A percentile compares a stretch with the other conserved stretches of the same genome.
Conservation (phyloP, 1,140 invertebrate species). For the Pteromalus puparum region DNA sequence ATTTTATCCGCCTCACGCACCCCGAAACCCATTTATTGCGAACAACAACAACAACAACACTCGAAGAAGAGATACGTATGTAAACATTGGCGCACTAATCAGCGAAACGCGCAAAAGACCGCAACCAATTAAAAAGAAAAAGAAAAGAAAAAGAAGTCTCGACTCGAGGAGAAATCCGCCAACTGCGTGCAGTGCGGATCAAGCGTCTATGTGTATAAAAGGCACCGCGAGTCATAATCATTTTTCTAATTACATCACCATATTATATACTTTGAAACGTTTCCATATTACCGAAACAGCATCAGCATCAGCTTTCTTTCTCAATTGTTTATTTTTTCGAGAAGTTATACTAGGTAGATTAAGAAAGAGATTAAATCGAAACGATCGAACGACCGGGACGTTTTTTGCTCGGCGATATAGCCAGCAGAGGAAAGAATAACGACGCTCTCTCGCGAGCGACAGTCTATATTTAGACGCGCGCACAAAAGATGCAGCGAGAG, state of each 20-base stretch:
- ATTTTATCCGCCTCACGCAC: too few species aligned
- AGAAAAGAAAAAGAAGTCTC: not conserved
- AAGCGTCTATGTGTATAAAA: not conserved
- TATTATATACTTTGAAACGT: not conserved
- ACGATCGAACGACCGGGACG: not conserved
- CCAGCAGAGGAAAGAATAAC: not conserved
- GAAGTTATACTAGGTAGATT: not conserved
- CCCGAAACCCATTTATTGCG: too few species aligned
- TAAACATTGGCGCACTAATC: not conserved
- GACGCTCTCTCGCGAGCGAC: not conserved
- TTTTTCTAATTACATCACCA: constrained; percentile 32
- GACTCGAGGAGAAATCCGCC: too few species aligned
- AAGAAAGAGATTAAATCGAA: not conserved
- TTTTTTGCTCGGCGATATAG: not conserved
- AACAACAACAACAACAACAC: too few species aligned
- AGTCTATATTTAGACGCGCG: not conserved
- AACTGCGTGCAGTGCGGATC: not conserved
- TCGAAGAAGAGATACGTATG: not conserved
- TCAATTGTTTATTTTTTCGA: not conserved
- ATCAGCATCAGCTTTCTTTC: not conserved
- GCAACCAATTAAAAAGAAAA: not conserved
- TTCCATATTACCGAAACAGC: not conserved
- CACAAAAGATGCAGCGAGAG: not conserved
- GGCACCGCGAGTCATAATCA: not conserved
- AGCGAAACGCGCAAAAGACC: not conserved